A percentile compares a stretch with the other conserved stretches of the same genome.
Conservation (phyloP, 2,797 vertebrate species). For the Allobates femoralis region DNA sequence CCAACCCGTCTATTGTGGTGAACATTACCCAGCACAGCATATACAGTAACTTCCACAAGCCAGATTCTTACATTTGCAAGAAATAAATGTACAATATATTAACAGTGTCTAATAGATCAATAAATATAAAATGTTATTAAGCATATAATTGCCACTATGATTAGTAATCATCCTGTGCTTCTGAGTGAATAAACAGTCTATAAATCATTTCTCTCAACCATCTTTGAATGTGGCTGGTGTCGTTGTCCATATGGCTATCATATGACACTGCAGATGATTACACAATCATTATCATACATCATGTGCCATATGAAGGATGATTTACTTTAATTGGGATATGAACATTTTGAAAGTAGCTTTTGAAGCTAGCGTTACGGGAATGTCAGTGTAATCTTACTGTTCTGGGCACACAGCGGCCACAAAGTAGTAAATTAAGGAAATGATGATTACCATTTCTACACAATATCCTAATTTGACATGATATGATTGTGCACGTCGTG, state of each 20-base stretch:
- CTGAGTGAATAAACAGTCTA: neutral
- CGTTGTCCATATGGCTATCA: slow-evolving; percentile 27
- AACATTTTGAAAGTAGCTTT: slow-evolving; percentile 14
- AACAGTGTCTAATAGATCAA: neutral
- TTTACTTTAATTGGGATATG: slow-evolving; percentile 41
- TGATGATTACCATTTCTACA: slow-evolving; percentile 22
- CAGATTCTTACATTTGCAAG: neutral
- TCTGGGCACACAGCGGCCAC: slow-evolving; percentile 21
- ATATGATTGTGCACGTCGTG: neutral
- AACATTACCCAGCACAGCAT: neutral
- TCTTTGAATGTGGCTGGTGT: slow-evolving; percentile 11
- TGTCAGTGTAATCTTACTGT: slow-evolving; percentile 36
- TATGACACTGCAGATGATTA: slow-evolving; percentile 42
- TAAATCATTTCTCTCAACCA: slow-evolving; percentile 6
- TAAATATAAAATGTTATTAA: neutral
- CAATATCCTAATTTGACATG: slow-evolving; percentile 4
- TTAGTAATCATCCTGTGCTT: neutral
- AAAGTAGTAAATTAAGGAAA: slow-evolving; percentile 51
- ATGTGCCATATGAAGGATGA: slow-evolving; percentile 26
- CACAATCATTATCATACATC: slow-evolving; percentile 39
- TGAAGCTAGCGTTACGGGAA: slow-evolving; percentile 43
- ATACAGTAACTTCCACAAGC: neutral
- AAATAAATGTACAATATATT: neutral
- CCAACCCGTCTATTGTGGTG: too few relatives aligned
- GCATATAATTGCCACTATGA: neutral